Evolutionary conservation across 1,140 invertebrate species (phyloP), one percentile per base, ranked within the genome.

Genomic region (Drosophila saltans): DNA sequence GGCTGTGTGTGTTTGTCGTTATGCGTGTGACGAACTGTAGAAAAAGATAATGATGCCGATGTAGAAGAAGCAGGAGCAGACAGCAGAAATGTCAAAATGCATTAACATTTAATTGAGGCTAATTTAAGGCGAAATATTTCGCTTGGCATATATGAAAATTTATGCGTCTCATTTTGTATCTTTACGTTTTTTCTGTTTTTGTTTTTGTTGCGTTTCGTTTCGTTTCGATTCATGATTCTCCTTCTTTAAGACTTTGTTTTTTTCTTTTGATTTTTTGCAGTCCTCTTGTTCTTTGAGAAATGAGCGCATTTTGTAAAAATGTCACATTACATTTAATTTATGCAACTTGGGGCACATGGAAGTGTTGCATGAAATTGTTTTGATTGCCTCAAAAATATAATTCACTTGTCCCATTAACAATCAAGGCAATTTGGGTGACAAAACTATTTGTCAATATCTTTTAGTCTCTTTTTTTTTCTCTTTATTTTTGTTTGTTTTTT

Each of bases 41-140:
- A 41, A 7, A n/a, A 40, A 26, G 39, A 75, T 65, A 21, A 58
- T 58, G 33, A 52, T 61, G 70, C 48, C 48, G 62, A 65, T n/a
- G 11, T 62, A 58, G 63, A 45, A 45, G 55, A 64, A 43, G 60
- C 45, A 7, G 24, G 66, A 60, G 71, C 62, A 52, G 78, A 69
- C 78, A 70, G 69, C 67, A 90, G 77, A 91, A 89, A 90, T 91
- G 90, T 91, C 90, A 91, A 91, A 91, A 91, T 90, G 90, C 90
- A 91, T 91, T 91, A 91, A 91, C 90, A 91, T 91, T 91, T 91
- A 91, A 91, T 91, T 91, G 90, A 91, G 90, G 90, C 90, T 91
- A 91, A 91, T 91, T 91, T 91, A 91, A 91, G 90, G 85, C 90
- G 85, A 91, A 91, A 91, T 88, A 88, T 84, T 88, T 88, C 71